Evolutionary conservation across 2,113 vertebrate genomes (phyloP), one percentile per base, ranked within the genome.

Genomic region (Callopanchax toddi): DNA sequence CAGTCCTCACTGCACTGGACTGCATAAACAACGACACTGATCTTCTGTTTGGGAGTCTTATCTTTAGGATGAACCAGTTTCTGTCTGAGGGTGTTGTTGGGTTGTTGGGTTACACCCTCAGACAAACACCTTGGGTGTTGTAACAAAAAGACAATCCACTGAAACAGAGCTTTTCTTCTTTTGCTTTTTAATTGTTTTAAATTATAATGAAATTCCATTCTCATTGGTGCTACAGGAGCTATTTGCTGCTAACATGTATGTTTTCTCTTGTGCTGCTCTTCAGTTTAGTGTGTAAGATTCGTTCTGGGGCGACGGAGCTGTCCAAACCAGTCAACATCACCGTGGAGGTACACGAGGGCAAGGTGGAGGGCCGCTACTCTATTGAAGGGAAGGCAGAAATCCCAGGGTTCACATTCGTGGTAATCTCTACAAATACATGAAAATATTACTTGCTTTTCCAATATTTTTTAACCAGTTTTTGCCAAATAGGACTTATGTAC

Each of bases 351-450:
- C 52, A 86, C 1, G 93, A 97, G 79, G 87, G 87, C 2, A n/a
- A 85, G 1, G 60, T 75, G 43, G 69, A 90, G 17, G 91, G 74
- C 0, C 77, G 87, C 15, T 98, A 96, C 86, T 85, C 34, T 0
- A 89, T 98, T 42, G 67, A 82, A 0, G 97, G 97, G 42, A 92
- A 90, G 0, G 74, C 93, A 18, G 50, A 88, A 34, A 89, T 92
- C 1, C 7, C 69, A 0, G 95, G 95, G 67, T 99, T 99, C 60
- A 48, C 62, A 25, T 98, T 97, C 5, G 84, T 96, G 95, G 97
- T 99, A 92, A 32, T 60, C 15, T 37, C 71, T 34, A 9, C 2
- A 44, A 13, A 65, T 20, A 11, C 7, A 43, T 44, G 6, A 29
- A 16, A 11, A 45, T 63, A 44, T 42, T 8, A 40, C 21, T 21